Evolutionary conservation across 2,888 invertebrate species (phyloP).

Genomic region (Epirrita christyi): DNA sequence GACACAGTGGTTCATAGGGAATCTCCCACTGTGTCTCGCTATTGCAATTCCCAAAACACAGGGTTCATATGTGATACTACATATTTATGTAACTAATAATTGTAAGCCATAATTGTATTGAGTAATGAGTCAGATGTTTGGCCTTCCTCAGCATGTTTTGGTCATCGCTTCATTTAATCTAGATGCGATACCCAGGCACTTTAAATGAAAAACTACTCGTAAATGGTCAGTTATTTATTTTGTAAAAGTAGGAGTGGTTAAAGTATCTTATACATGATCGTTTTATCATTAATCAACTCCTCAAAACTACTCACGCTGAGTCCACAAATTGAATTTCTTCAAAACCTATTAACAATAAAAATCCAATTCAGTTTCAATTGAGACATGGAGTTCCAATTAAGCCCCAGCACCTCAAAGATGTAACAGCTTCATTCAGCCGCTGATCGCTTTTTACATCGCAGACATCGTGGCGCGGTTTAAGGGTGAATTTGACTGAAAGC

Average conservation of each 20-base stretch:
- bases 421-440: conserved; percentile 18
- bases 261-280: neutral
- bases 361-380: conserved; percentile 17
- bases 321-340: conserved; percentile 16
- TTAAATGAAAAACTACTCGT: neutral
- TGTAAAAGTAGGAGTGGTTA: neutral
- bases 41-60: too few relatives aligned
- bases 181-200: too few relatives aligned
- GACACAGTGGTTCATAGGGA: too few relatives aligned
- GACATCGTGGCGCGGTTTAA: conserved; percentile 11
- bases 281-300: neutral
- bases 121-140: too few relatives aligned
- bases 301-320: conserved; percentile 2
- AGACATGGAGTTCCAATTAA: conserved; percentile 21
- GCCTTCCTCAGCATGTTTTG: too few relatives aligned
- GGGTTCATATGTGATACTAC: too few relatives aligned
- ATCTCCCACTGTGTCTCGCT: too few relatives aligned
- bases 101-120: too few relatives aligned
- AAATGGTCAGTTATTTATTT: neutral
- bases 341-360: conserved; percentile 20
- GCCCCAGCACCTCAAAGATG: neutral
- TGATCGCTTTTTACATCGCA: conserved; percentile 18
- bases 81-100: too few relatives aligned
- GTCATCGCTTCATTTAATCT: too few relatives aligned
- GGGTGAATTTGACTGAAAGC: neutral